These are phyloP conservation scores for Trichogramma pretiosum DNA, from an alignment of 1,140 invertebrate species.

Conservation along the genomic window DNA sequence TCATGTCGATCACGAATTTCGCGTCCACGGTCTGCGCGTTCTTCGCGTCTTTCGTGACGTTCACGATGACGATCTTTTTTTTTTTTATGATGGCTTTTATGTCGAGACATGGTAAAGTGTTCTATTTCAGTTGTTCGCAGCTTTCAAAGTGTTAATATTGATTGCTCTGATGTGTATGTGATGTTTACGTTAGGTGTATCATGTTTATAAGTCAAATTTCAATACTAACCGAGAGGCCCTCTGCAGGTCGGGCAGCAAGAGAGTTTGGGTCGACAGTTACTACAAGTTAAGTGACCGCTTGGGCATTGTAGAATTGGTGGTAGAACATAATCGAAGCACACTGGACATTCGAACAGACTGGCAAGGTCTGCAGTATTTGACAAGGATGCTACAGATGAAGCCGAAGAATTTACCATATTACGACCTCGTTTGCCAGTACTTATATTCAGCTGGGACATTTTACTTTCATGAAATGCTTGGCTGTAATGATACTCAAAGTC, in stretches of 20 bases:
- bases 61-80: no score
- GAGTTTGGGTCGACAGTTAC: slow-evolving; percentile 91
- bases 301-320: slow-evolving; percentile 90
- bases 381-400: slow-evolving; percentile 38
- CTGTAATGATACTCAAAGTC: slow-evolving; percentile 1
- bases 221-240: slow-evolving; percentile 70
- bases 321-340: slow-evolving; percentile 98
- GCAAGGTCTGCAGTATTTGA: slow-evolving; percentile 73
- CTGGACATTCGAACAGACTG: slow-evolving; percentile 96
- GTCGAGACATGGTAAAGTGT: no score
- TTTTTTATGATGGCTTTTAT: no score
- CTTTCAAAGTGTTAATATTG: no score
- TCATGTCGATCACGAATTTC: no score
- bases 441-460: slow-evolving; percentile 42
- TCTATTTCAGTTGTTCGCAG: neutral
- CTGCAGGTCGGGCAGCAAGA: slow-evolving; percentile 96
- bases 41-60: no score
- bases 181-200: no score
- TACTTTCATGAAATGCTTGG: slow-evolving; percentile 13
- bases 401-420: slow-evolving; percentile 39
- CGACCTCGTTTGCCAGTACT: slow-evolving; percentile 41
- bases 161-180: no score
- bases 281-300: slow-evolving; percentile 84
- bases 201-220: no score
- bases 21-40: no score